Percentiles rank a stretch among this genome's conserved stretches.
Evolutionary conservation across 1,140 invertebrate genomes (phyloP).

Genomic region (Drosophila orena): DNA sequence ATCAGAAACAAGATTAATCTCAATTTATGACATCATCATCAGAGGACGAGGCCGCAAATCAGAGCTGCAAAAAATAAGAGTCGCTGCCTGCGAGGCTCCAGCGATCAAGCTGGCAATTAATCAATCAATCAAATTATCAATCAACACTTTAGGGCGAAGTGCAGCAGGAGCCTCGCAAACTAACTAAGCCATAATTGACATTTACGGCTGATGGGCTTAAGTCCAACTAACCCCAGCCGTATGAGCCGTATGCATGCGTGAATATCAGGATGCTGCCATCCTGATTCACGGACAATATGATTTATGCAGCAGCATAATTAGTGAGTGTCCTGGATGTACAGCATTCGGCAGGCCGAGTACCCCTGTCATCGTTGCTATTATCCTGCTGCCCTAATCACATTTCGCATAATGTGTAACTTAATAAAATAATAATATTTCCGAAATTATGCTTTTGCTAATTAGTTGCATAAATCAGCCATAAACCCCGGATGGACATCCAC

Average conservation of each 20-base stretch:
- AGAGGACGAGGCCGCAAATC: constrained; percentile 18
- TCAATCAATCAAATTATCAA: constrained; percentile 81
- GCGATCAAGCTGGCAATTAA: constrained; percentile 64
- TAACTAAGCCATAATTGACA: constrained; percentile 43
- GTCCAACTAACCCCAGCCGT: constrained; percentile 18
- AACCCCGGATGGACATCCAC: constrained; percentile 46
- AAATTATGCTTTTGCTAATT: constrained; percentile 61
- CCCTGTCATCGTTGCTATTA: constrained; percentile 28
- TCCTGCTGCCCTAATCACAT: constrained; percentile 27
- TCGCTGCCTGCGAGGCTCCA: constrained; percentile 20
- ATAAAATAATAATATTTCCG: constrained; percentile 54
- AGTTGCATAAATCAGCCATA: constrained; percentile 77
- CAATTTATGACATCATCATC: constrained; percentile 75
- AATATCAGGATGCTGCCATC: constrained; percentile 1
- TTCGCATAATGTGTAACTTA: constrained; percentile 23
- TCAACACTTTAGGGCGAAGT: constrained; percentile 43
- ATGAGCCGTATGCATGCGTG: constrained; percentile 12
- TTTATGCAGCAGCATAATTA: constrained; percentile 50
- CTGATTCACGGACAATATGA: constrained; percentile 19
- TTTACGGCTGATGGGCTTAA: constrained; percentile 39
- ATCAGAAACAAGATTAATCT: constrained; percentile 79
- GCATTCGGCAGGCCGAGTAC: neutral
- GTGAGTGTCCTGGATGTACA: constrained; percentile 16
- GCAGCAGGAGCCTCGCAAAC: constrained; percentile 6
- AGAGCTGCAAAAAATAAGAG: constrained; percentile 11